phyloP scores from a whole-genome alignment of 2,888 invertebrate genomes.

The Rhorus exstirpatorius region DNA sequence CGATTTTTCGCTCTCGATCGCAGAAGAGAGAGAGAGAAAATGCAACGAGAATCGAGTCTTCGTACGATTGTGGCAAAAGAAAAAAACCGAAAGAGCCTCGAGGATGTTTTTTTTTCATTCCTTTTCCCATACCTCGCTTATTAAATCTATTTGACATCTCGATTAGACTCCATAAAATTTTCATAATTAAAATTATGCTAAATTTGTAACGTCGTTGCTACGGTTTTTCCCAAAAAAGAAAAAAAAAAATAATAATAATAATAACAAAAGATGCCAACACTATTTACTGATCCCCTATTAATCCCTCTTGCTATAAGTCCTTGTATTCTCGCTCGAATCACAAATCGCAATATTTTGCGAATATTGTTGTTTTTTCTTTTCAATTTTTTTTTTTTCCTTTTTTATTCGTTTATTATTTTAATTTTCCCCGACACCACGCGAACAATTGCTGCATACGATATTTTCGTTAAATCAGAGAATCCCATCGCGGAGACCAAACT shows the following conservation, averaged over 20 bases:
- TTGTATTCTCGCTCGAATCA: slow-evolving; percentile 40
- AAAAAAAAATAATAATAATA: too few relatives aligned
- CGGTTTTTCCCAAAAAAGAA: slow-evolving; percentile 39
- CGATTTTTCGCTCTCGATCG: neutral
- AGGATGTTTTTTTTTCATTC: slow-evolving; percentile 22
- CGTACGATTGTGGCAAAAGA: slow-evolving; percentile 12
- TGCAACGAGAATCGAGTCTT: slow-evolving; percentile 19
- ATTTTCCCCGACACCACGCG: neutral
- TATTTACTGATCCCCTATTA: too few relatives aligned
- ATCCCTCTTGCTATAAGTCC: too few relatives aligned
- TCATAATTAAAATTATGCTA: slow-evolving; percentile 77
- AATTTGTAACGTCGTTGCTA: slow-evolving; percentile 73
- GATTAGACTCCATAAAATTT: slow-evolving; percentile 71
- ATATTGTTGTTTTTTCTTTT: neutral
- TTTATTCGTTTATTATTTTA: too few relatives aligned
- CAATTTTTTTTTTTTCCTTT: neutral
- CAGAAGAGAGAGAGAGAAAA: neutral
- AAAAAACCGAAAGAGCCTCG: slow-evolving; percentile 45
- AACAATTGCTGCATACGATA: slow-evolving; percentile 1
- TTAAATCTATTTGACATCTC: slow-evolving; percentile 68
- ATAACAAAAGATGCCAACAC: slow-evolving; percentile 41
- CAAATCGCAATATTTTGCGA: slow-evolving; percentile 13
- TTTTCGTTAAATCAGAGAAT: neutral
- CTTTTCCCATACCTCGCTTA: slow-evolving; percentile 41
- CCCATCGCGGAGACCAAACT: slow-evolving; percentile 12